Evolutionary conservation across 2,113 vertebrate species (phyloP).

Genomic region (Cepphus grylle): DNA sequence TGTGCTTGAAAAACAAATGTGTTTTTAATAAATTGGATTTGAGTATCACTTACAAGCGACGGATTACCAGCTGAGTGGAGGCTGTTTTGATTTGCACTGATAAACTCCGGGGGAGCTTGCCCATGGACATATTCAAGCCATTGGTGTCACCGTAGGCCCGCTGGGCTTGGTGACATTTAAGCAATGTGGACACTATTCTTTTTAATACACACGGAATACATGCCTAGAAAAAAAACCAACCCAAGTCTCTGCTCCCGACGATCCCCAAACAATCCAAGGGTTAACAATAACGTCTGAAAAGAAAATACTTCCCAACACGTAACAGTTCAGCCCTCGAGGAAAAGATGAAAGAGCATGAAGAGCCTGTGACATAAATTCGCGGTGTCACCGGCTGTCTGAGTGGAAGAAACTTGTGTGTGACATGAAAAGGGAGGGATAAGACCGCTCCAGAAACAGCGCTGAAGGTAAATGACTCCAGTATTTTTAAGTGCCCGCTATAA

Average conservation of each 20-base stretch:
- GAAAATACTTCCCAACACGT: background rate
- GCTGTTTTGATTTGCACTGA: slow-evolving; percentile 42
- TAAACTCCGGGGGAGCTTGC: background rate
- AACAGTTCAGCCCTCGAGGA: background rate
- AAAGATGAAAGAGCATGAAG: background rate
- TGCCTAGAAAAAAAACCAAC: background rate
- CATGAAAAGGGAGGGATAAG: background rate
- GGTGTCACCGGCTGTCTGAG: background rate
- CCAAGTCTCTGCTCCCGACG: background rate
- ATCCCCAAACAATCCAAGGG: background rate
- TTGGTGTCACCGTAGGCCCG: background rate
- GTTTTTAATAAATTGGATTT: slow-evolving; percentile 78
- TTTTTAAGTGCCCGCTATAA: background rate
- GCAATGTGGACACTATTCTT: background rate
- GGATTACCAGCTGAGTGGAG: slow-evolving; percentile 38
- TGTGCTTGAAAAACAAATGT: slow-evolving; percentile 73
- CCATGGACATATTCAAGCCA: background rate
- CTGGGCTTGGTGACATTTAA: background rate
- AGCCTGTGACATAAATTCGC: background rate
- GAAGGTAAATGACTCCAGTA: background rate
- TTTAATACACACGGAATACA: background rate
- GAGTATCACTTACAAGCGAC: slow-evolving; percentile 59
- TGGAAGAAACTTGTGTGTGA: background rate
- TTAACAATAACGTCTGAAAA: background rate
- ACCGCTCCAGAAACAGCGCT: background rate